A percentile compares a stretch with the other conserved stretches of the same genome.
Conservation (phyloP, 1,140 invertebrate genomes). For the Zaprionus davidi region DNA sequence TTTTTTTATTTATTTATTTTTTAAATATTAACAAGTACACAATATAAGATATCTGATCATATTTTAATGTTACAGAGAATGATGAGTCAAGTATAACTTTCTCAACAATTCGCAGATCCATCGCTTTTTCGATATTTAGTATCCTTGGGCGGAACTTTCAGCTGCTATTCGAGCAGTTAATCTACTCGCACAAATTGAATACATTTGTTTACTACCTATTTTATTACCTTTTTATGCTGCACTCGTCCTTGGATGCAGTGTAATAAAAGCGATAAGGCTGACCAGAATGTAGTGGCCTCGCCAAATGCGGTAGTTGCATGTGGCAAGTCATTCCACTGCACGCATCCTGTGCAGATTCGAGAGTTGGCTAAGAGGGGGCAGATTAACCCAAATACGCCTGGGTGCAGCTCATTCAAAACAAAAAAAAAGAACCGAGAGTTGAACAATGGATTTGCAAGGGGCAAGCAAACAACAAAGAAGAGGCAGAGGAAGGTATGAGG, state of each 20-base stretch:
- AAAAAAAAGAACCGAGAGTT: background rate
- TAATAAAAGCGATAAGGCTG: conserved; percentile 16
- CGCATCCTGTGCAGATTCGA: conserved; percentile 29
- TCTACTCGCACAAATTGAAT: conserved; percentile 1
- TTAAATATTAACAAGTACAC: too few relatives aligned
- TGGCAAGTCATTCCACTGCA: conserved; percentile 46
- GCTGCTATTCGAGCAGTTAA: background rate
- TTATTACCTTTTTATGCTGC: background rate
- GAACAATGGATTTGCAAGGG: conserved; percentile 7
- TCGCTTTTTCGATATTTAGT: background rate
- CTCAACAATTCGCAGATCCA: background rate
- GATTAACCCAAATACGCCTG: conserved; percentile 41
- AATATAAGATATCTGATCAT: too few relatives aligned
- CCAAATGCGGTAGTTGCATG: conserved; percentile 74
- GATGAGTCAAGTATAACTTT: too few relatives aligned
- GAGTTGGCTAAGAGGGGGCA: conserved; percentile 11
- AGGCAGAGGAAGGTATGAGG: background rate
- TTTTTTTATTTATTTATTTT: too few relatives aligned
- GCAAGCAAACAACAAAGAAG: background rate
- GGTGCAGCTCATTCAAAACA: conserved; percentile 38
- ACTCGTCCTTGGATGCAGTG: conserved; percentile 11
- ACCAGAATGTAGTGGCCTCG: conserved; percentile 14
- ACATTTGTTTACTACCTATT: background rate
- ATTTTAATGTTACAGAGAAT: too few relatives aligned
- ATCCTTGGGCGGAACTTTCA: background rate